phyloP scores from a whole-genome alignment of 2,888 invertebrate genomes.

The Platerodrilus igneus region DNA sequence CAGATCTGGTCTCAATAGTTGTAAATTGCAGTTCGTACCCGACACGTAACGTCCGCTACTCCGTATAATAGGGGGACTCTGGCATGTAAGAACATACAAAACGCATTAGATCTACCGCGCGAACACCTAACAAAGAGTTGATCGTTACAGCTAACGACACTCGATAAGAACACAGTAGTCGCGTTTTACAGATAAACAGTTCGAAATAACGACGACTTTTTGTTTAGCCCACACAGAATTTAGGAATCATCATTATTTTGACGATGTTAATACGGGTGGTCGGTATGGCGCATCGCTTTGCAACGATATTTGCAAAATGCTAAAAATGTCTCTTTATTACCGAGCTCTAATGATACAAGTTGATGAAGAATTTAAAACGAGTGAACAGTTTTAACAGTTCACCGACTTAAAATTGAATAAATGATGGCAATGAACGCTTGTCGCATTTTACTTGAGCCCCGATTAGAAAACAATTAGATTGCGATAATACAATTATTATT shows the following conservation, averaged over 20 bases:
- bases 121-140: slow-evolving; percentile 27
- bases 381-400: slow-evolving; percentile 10
- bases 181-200: slow-evolving; percentile 33
- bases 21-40: slow-evolving; percentile 40
- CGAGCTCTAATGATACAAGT: slow-evolving; percentile 18
- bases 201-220: slow-evolving; percentile 19
- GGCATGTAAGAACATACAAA: slow-evolving; percentile 35
- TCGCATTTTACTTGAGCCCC: slow-evolving; percentile 27
- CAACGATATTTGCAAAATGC: slow-evolving; percentile 32
- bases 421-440: too few relatives aligned
- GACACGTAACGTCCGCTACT: slow-evolving; percentile 39
- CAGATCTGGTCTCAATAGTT: slow-evolving; percentile 40
- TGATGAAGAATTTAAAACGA: slow-evolving; percentile 20
- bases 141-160: slow-evolving; percentile 44
- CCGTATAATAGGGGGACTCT: slow-evolving; percentile 14
- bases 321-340: slow-evolving; percentile 31
- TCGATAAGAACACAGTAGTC: slow-evolving; percentile 39
- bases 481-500: slow-evolving; percentile 39
- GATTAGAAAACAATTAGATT: slow-evolving; percentile 40
- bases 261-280: slow-evolving; percentile 24
- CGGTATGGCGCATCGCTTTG: slow-evolving; percentile 19
- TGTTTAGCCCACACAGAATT: slow-evolving; percentile 30
- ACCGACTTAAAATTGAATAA: slow-evolving; percentile 11
- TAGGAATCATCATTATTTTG: slow-evolving; percentile 27
- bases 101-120: slow-evolving; percentile 35